Percentiles rank a stretch among this genome's conserved stretches.
Conservation (phyloP, 2,888 invertebrate genomes). For the Tipula lateralis region DNA sequence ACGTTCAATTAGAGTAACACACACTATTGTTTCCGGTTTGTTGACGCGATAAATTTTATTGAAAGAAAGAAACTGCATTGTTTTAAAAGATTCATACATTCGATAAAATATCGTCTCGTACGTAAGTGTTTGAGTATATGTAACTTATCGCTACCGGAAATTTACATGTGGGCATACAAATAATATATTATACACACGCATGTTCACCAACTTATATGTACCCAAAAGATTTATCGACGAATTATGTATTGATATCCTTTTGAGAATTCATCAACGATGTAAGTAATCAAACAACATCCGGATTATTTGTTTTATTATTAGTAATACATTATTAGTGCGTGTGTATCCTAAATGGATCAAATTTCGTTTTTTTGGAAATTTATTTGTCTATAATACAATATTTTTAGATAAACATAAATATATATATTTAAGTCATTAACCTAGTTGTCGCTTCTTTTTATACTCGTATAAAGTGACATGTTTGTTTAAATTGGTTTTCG, state of each 20-base stretch:
- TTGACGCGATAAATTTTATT: background rate
- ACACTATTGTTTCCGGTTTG: background rate
- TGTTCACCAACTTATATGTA: background rate
- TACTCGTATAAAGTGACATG: background rate
- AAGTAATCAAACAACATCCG: background rate
- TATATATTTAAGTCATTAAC: slow-evolving; percentile 11
- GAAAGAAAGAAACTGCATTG: background rate
- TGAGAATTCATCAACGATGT: background rate
- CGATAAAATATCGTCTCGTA: background rate
- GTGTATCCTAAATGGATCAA: background rate
- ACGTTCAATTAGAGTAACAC: background rate
- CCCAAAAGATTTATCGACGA: background rate
- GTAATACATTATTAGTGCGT: background rate
- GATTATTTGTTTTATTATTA: background rate
- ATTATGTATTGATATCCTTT: background rate
- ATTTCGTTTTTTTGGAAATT: background rate
- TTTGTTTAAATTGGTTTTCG: background rate
- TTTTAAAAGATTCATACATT: background rate
- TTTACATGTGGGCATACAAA: background rate
- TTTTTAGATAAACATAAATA: background rate
- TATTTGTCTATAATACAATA: background rate
- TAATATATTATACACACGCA: background rate
- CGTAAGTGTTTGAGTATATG: background rate
- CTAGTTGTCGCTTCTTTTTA: background rate
- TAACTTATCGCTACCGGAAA: slow-evolving; percentile 11